Conservation (phyloP, 2,888 invertebrate species). For the Meganola albula region DNA sequence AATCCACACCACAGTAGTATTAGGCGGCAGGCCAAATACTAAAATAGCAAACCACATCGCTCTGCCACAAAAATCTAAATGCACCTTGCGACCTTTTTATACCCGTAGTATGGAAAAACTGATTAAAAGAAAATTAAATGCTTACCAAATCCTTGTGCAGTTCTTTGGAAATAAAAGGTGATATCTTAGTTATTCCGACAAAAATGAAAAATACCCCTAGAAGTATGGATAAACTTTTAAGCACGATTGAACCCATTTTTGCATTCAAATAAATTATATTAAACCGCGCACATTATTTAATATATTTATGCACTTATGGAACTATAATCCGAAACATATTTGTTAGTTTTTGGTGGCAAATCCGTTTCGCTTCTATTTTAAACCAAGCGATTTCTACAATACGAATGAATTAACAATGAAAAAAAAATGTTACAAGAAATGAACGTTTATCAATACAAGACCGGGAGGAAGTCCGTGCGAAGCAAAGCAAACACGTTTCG, state of each 20-base stretch:
- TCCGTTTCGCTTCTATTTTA: no score
- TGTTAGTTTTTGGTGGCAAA: no score
- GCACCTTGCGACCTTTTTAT: conserved; percentile 58
- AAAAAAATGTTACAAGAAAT: no score
- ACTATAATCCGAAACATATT: conserved; percentile 14
- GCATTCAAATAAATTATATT: no score
- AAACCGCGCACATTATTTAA: conserved; percentile 27
- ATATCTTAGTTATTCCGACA: conserved; percentile 94
- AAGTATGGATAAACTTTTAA: conserved; percentile 93
- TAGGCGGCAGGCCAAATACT: conserved; percentile 75
- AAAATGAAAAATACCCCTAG: conserved; percentile 97
- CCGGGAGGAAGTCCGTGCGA: conserved; percentile 26
- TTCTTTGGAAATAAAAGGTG: conserved; percentile 94
- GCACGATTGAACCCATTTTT: conserved; percentile 83
- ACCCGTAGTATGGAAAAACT: conserved; percentile 17
- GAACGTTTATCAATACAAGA: no score
- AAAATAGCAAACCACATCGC: conserved; percentile 69
- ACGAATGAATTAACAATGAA: no score
- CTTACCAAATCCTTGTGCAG: conserved; percentile 97
- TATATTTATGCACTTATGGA: conserved; percentile 16
- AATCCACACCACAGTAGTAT: no score
- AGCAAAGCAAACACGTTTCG: conserved; percentile 56
- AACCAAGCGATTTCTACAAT: no score
- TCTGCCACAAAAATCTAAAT: conserved; percentile 63
- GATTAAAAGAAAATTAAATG: conserved; percentile 21